These are phyloP conservation scores for Mycteria americana DNA, from an alignment of 2,797 vertebrate species.

Conservation along the genomic window DNA sequence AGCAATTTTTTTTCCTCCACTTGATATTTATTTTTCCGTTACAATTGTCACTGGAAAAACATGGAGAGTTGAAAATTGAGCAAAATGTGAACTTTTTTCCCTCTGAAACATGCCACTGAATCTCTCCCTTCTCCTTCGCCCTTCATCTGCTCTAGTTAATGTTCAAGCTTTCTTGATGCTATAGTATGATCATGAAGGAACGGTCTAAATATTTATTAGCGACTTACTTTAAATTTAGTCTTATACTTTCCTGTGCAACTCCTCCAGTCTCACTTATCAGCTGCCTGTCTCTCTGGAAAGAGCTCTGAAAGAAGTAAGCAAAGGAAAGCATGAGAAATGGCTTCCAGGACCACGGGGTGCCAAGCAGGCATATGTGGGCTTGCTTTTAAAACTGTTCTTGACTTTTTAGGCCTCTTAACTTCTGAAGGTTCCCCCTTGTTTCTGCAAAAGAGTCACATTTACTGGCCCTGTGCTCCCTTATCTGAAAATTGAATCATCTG, in stretches of 20 bases:
- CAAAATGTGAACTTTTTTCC: neutral
- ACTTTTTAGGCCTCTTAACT: neutral
- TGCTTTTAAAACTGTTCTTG: neutral
- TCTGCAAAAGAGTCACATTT: neutral
- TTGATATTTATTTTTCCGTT: neutral
- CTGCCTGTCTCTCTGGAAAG: neutral
- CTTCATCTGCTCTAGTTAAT: neutral
- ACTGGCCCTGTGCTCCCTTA: neutral
- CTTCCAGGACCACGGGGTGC: neutral
- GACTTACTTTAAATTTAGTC: neutral
- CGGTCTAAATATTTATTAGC: conserved; percentile 1
- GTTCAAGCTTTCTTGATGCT: neutral
- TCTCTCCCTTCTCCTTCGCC: neutral
- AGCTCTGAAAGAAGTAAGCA: neutral
- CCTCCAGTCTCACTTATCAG: neutral
- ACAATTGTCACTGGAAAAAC: neutral
- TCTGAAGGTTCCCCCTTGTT: neutral
- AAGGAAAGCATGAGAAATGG: neutral
- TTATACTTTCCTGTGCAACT: neutral
- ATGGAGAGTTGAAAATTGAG: neutral
- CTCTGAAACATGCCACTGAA: neutral
- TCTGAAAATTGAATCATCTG: neutral
- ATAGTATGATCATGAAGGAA: neutral
- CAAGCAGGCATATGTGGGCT: neutral
- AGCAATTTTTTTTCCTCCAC: neutral